Base-by-base conservation (phyloP, 2,888 invertebrate species). In the Nyleta sp. region DNA sequence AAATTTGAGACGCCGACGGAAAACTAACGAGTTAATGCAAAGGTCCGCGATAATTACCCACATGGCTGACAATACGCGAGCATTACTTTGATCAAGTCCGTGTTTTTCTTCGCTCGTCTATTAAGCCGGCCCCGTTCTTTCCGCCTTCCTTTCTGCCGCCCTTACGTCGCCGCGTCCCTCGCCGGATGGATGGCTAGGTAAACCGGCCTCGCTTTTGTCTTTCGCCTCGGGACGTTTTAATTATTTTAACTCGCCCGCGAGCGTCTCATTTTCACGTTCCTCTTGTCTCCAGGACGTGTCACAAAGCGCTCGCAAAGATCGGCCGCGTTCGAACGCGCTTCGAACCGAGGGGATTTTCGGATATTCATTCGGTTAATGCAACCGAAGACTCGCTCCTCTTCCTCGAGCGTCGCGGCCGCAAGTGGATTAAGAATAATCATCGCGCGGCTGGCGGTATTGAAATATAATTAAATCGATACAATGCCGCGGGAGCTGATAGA, bases 1-100 rank as follows among this genome's bases (percentile, higher is more conserved):
- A 13, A 50, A 62, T 70, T 60, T 40, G 74, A 62, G 78, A 20
- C 53, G 52, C 57, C 28, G 22, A 60, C 31, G 80, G 80, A 81
- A 83, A 82, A 82, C 82, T 78, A 87, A 86, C 85, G 89, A 86
- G 87, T 86, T 87, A 87, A 87, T 86, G 89, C 87, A 88, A 89
- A 90, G 89, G 89, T 89, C 87, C 87, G 87, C 85, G 89, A 87
- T 90, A 90, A 90, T 90, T 90, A 90, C 90, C 90, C 90, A 90
- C 90, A 90, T 90, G 90, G 88, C 86, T 86, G 87, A 86, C 86
- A 87, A 87, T 88, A 87, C 88, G 88, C 87, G 89, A 50, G 64
- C 88, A 90, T 87, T 85, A 87, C 90, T 90, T 90, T 90, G 90
- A 90, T 90, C 90, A 90, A 88, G 87, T 87, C 88, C 87, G 86